Percentiles rank a stretch among this genome's conserved stretches.
These are phyloP conservation scores for Tenthredo mesomela DNA, from an alignment of 2,888 invertebrate species.

Conservation along the genomic window DNA sequence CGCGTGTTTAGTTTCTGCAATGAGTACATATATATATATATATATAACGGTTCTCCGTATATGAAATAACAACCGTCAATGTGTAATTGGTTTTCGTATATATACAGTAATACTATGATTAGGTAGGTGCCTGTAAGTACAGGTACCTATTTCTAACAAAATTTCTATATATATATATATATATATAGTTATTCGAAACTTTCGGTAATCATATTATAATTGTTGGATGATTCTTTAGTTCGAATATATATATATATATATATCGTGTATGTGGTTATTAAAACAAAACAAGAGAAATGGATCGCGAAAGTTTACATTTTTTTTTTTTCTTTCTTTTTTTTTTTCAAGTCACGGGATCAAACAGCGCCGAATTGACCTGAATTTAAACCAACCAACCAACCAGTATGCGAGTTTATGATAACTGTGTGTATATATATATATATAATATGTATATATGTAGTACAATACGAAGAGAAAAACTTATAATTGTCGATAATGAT, in stretches of 20 bases:
- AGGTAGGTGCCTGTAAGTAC: no score
- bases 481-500: slow-evolving; percentile 29
- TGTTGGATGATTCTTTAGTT: background rate
- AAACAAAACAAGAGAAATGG: background rate
- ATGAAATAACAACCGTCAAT: slow-evolving; percentile 10
- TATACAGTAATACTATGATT: background rate
- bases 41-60: slow-evolving; percentile 14
- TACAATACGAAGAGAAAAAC: background rate
- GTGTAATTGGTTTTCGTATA: background rate
- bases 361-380: slow-evolving; percentile 10
- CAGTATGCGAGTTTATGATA: background rate
- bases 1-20: slow-evolving; percentile 25
- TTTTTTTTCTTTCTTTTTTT: background rate
- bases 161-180: no score
- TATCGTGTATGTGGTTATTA: background rate
- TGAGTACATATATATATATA: slow-evolving; percentile 1
- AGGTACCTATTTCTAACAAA: background rate
- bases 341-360: background rate
- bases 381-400: slow-evolving; percentile 1
- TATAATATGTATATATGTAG: no score
- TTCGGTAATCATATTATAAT: background rate
- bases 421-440: background rate
- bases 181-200: background rate
- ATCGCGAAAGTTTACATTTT: background rate
- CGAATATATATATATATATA: background rate